phyloP scores from a whole-genome alignment of 2,888 invertebrate genomes.

The Nemotelus pantherinus region DNA sequence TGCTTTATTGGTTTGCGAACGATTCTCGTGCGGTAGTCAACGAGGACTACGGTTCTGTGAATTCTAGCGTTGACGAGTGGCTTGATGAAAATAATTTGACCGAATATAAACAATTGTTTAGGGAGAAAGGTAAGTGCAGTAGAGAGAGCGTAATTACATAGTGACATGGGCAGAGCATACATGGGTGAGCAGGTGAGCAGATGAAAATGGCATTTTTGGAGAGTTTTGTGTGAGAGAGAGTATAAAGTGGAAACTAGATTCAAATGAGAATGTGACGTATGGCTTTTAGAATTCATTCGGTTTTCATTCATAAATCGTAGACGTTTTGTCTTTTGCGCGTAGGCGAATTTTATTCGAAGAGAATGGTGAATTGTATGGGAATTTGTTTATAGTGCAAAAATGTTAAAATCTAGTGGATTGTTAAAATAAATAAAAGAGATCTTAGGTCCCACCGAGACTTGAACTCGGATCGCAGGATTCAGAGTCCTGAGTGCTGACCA shows the following conservation, averaged over 20 bases:
- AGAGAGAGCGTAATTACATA: not conserved
- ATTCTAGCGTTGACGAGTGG: conserved; percentile 77
- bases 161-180: too few relatives aligned
- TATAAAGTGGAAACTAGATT: not conserved
- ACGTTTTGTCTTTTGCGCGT: too few relatives aligned
- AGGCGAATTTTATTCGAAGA: too few relatives aligned
- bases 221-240: not conserved
- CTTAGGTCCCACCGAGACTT: conserved; percentile 65
- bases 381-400: too few relatives aligned
- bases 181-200: too few relatives aligned
- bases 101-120: conserved; percentile 76
- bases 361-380: too few relatives aligned
- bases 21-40: conserved; percentile 54
- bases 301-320: too few relatives aligned
- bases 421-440: conserved; percentile 12
- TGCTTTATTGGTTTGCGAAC: conserved; percentile 64
- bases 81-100: conserved; percentile 77
- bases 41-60: conserved; percentile 65
- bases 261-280: too few relatives aligned
- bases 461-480: conserved; percentile 67
- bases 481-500: conserved; percentile 69
- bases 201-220: not conserved
- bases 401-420: too few relatives aligned
- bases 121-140: conserved; percentile 74
- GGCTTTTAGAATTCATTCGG: too few relatives aligned